These are phyloP conservation scores for Lycaena phlaeas DNA, from an alignment of 2,888 invertebrate species.

Conservation along the genomic window DNA sequence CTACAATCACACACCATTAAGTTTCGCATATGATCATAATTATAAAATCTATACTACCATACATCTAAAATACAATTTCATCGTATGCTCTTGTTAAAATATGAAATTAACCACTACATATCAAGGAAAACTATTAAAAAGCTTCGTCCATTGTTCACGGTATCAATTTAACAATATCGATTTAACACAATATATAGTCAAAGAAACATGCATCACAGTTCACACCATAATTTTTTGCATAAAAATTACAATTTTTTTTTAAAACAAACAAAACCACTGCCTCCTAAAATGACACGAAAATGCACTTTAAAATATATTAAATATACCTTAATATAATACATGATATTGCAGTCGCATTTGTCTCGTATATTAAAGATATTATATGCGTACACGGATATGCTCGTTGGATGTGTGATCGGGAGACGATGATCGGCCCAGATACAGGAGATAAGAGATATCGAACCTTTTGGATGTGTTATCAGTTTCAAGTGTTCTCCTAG, in stretches of 20 bases:
- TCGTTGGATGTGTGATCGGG: not conserved
- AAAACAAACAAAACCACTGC: too few relatives aligned
- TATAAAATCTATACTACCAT: not conserved
- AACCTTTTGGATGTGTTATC: conserved; percentile 35
- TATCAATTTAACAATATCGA: too few relatives aligned
- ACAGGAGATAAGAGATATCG: conserved; percentile 45
- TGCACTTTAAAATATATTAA: not conserved
- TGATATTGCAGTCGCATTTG: conserved; percentile 2
- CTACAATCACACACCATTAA: not conserved
- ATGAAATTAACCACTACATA: too few relatives aligned
- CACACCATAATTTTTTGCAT: too few relatives aligned
- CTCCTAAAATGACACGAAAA: too few relatives aligned
- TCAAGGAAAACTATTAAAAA: too few relatives aligned
- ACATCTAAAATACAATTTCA: too few relatives aligned
- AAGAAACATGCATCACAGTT: too few relatives aligned
- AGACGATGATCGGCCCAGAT: conserved; percentile 40
- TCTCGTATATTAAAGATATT: not conserved
- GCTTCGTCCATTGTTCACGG: too few relatives aligned
- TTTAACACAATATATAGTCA: too few relatives aligned
- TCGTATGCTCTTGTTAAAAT: too few relatives aligned
- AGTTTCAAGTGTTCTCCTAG: conserved; percentile 29
- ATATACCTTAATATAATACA: conserved; percentile 3
- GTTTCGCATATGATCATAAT: not conserved
- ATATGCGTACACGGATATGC: not conserved
- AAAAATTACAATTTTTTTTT: too few relatives aligned